Evolutionary conservation across 2,888 invertebrate species (phyloP), one percentile per base, ranked within the genome.

Genomic region (Agrilus mali): DNA sequence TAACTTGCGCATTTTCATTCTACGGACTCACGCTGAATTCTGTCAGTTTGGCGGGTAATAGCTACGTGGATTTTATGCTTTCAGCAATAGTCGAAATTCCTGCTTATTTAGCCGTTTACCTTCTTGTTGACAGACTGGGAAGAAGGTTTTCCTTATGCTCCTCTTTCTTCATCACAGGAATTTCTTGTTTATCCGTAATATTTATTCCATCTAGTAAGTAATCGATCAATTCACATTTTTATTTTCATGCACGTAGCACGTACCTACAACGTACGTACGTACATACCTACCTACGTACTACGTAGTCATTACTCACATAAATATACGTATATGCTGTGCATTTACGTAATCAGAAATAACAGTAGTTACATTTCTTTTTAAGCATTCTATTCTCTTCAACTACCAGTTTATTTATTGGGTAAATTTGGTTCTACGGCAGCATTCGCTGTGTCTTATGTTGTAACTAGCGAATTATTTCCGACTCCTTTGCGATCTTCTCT

Each of bases 1-100:
- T 85, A 13, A 80, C 85, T 0, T 79, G 82, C 54, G 80, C 83
- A 0, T 78, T 87, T 49, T 78, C 86, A 15, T 88, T 85, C 62
- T 87, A 86, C 56, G 88, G 88, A 0, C 65, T 88, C 33, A 84
- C 84, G 0, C 71, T 88, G 42, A 86, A 84, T 64, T 79, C 86
- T 0, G 84, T 85, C 3, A 73, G 80, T 0, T 65, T 88, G 38
- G 77, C 77, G 14, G 86, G 86, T 1, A 78, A 86, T 60, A 78
- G 78, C 54, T 86, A 86, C 60, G 62, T 82, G 12, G 87, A 86
- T 64, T 88, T 84, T 56, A 80, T 84, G 16, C 61, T 80, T 41
- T 79, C 78, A 1, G 70, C 76, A 0, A 56, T 78, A 38, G 74
- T 82, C 13, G 86, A 86, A 60, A 78, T 86, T 46, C 86, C 86